A percentile compares a stretch with the other conserved stretches of the same genome.
These are phyloP conservation scores for Holotrichia oblita DNA, from an alignment of 1,140 invertebrate genomes.

Conservation along the genomic window DNA sequence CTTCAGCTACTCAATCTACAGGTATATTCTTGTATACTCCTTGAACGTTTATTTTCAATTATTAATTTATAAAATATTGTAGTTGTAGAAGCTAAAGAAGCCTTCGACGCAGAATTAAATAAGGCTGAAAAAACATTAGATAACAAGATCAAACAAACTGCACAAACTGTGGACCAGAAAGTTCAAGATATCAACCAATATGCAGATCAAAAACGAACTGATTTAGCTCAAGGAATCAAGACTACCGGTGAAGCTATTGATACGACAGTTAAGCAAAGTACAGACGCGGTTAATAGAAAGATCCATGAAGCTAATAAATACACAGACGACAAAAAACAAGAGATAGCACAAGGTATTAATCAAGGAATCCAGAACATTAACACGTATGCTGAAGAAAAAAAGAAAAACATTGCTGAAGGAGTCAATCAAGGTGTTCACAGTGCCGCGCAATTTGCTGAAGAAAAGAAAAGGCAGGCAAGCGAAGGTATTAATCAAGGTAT, in stretches of 20 bases:
- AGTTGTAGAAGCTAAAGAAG: slow-evolving; percentile 47
- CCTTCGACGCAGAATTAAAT: slow-evolving; percentile 44
- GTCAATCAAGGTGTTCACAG: slow-evolving; percentile 41
- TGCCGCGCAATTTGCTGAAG: slow-evolving; percentile 39
- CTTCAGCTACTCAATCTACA: slow-evolving; percentile 30
- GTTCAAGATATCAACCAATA: slow-evolving; percentile 42
- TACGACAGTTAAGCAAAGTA: background rate
- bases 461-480: slow-evolving; percentile 42
- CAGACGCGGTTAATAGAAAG: background rate
- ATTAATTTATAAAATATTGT: background rate
- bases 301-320: slow-evolving; percentile 37
- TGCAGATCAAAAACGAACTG: slow-evolving; percentile 31
- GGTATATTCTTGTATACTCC: background rate
- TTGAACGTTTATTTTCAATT: background rate
- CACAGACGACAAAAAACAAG: slow-evolving; percentile 38
- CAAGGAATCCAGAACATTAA: slow-evolving; percentile 40
- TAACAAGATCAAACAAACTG: slow-evolving; percentile 37
- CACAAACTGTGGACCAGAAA: slow-evolving; percentile 38
- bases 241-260: slow-evolving; percentile 42
- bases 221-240: slow-evolving; percentile 28
- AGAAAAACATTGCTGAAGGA: slow-evolving; percentile 39
- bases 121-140: slow-evolving; percentile 42
- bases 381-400: slow-evolving; percentile 40
- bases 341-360: slow-evolving; percentile 11
- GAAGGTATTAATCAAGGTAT: slow-evolving; percentile 22